A percentile compares a stretch with the other conserved stretches of the same genome.
phyloP scores from a whole-genome alignment of 2,888 invertebrate genomes.

The Thalpophila matura region DNA sequence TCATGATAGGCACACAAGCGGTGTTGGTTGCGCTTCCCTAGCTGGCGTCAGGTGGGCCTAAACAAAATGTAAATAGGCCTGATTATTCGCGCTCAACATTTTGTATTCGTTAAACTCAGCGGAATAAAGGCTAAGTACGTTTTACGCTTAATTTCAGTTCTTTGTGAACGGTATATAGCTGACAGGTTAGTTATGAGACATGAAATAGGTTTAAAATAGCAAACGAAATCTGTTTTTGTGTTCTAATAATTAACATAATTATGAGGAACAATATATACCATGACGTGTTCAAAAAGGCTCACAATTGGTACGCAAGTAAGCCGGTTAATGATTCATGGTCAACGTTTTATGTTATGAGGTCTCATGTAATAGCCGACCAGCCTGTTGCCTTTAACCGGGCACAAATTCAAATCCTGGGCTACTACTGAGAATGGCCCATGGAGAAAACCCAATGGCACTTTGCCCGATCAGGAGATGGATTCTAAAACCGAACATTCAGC shows the following conservation, averaged over 20 bases:
- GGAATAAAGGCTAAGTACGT: slow-evolving; percentile 71
- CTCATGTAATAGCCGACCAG: no score
- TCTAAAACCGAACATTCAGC: no score
- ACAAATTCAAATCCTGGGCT: no score
- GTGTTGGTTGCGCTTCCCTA: slow-evolving; percentile 56
- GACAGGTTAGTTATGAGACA: not conserved
- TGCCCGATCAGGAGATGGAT: no score
- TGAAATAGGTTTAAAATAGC: no score
- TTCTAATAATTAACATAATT: no score
- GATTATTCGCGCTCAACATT: slow-evolving; percentile 79
- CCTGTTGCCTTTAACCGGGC: no score
- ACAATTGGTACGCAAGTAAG: not conserved
- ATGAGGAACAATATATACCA: slow-evolving; percentile 1
- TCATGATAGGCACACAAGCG: slow-evolving; percentile 62
- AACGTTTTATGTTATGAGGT: no score
- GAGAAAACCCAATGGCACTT: no score
- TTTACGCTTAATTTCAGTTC: slow-evolving; percentile 72
- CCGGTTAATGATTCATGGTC: not conserved
- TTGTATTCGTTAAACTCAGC: slow-evolving; percentile 79
- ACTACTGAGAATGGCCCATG: no score
- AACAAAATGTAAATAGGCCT: slow-evolving; percentile 83
- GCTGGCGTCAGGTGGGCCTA: slow-evolving; percentile 78
- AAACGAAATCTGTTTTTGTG: no score
- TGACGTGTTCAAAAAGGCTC: not conserved
- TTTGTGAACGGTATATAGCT: slow-evolving; percentile 52